Conservation (phyloP, 2,888 invertebrate genomes). For the Drosophila setosimentum region DNA sequence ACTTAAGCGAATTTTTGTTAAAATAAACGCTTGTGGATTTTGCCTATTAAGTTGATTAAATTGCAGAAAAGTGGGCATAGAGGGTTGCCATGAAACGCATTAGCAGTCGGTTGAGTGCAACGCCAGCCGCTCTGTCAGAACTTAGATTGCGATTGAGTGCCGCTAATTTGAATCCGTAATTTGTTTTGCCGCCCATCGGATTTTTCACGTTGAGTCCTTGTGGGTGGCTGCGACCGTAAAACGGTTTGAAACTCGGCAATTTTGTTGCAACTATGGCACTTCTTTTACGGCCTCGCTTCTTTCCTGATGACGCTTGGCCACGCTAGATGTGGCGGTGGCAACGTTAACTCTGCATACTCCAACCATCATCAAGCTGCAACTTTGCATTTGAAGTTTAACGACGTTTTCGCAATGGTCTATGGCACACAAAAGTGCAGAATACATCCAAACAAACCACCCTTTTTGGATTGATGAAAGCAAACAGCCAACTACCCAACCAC, state of each 20-base stretch:
- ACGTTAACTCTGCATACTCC: constrained; percentile 44
- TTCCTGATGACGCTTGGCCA: constrained; percentile 24
- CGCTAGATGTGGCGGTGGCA: constrained; percentile 6
- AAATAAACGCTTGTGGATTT: constrained; percentile 55
- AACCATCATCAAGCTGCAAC: constrained; percentile 28
- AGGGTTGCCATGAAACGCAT: constrained; percentile 65
- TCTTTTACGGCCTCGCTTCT: constrained; percentile 63
- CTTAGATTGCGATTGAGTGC: constrained; percentile 79
- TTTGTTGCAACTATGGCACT: constrained; percentile 61
- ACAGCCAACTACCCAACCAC: constrained; percentile 18
- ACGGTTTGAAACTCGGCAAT: constrained; percentile 66
- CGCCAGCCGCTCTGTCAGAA: constrained; percentile 35
- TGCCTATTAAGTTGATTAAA: constrained; percentile 75
- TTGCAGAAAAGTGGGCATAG: constrained; percentile 65
- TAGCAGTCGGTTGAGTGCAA: constrained; percentile 64
- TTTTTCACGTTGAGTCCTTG: constrained; percentile 11
- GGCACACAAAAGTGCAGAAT: constrained; percentile 44
- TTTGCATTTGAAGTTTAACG: constrained; percentile 59
- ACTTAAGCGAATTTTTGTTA: constrained; percentile 35
- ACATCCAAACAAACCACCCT: constrained; percentile 14
- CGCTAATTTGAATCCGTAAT: constrained; percentile 80
- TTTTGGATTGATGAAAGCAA: constrained; percentile 7
- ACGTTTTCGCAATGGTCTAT: constrained; percentile 60
- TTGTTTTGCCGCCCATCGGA: constrained; percentile 41
- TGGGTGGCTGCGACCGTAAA: constrained; percentile 42